phyloP scores from a whole-genome alignment of 1,140 invertebrate genomes.

The Bombus confusus region DNA sequence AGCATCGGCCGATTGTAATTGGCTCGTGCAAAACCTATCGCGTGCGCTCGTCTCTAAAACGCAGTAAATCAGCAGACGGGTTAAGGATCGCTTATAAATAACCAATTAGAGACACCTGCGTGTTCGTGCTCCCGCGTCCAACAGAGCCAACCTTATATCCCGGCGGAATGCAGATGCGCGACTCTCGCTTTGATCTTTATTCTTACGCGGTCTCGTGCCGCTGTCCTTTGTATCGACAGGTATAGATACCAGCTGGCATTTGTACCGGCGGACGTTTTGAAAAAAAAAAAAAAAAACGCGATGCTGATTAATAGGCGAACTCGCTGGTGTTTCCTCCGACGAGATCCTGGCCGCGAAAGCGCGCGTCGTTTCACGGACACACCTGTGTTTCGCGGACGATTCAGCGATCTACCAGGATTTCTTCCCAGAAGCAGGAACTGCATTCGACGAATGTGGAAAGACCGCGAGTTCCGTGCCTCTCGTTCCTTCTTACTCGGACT shows the following conservation, averaged over 20 bases:
- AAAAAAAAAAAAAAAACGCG: neutral
- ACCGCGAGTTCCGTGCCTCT: neutral
- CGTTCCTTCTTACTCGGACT: neutral
- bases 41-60: conserved; percentile 48
- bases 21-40: conserved; percentile 62
- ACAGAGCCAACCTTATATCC: conserved; percentile 55
- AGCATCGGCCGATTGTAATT: conserved; percentile 68
- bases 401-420: neutral
- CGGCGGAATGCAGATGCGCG: conserved; percentile 69
- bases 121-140: conserved; percentile 3
- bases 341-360: neutral
- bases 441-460: neutral
- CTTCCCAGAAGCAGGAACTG: neutral
- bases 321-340: neutral
- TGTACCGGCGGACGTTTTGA: conserved; percentile 11
- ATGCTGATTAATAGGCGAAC: conserved; percentile 48
- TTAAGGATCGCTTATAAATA: conserved; percentile 72
- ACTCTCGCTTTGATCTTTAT: conserved; percentile 67
- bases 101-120: conserved; percentile 72
- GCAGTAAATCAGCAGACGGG: conserved; percentile 66
- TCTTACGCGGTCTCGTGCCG: conserved; percentile 20
- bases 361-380: neutral
- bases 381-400: neutral
- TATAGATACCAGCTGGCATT: conserved; percentile 52
- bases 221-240: conserved; percentile 57